These are phyloP conservation scores for Pitta sordida DNA, from an alignment of 2,113 vertebrate species.

Conservation along the genomic window DNA sequence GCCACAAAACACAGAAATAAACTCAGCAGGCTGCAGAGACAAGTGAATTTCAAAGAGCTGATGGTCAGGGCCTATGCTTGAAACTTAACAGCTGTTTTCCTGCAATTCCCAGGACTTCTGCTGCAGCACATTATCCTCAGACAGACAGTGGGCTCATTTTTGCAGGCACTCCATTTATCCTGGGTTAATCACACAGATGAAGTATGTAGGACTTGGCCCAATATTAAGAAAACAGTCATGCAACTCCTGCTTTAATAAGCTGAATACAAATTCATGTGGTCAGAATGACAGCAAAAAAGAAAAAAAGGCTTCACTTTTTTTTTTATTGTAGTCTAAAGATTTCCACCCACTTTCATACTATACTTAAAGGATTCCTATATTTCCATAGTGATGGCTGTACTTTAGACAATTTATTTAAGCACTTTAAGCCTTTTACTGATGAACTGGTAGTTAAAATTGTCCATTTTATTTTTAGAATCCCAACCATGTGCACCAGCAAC, in stretches of 20 bases:
- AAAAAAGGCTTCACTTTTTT: neutral
- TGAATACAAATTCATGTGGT: neutral
- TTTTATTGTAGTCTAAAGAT: neutral
- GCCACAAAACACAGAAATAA: neutral
- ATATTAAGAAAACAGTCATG: neutral
- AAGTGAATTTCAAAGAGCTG: neutral
- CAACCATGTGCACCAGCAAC: neutral
- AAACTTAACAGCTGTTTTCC: neutral
- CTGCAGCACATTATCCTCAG: neutral
- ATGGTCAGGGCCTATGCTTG: neutral
- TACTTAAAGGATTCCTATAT: neutral
- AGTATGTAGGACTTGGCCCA: neutral
- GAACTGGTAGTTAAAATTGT: neutral
- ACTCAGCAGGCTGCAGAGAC: neutral
- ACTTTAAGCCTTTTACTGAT: slow-evolving; percentile 31
- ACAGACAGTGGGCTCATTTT: neutral
- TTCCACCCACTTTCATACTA: neutral
- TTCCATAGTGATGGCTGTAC: neutral
- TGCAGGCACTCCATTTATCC: neutral
- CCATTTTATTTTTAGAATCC: slow-evolving; percentile 20
- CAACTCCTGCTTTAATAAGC: neutral
- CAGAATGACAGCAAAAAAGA: neutral
- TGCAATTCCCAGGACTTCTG: neutral
- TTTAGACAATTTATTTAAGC: slow-evolving; percentile 26
- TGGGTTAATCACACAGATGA: neutral